Conservation (phyloP, 2,797 vertebrate genomes). For the Lutjanus campechanus region DNA sequence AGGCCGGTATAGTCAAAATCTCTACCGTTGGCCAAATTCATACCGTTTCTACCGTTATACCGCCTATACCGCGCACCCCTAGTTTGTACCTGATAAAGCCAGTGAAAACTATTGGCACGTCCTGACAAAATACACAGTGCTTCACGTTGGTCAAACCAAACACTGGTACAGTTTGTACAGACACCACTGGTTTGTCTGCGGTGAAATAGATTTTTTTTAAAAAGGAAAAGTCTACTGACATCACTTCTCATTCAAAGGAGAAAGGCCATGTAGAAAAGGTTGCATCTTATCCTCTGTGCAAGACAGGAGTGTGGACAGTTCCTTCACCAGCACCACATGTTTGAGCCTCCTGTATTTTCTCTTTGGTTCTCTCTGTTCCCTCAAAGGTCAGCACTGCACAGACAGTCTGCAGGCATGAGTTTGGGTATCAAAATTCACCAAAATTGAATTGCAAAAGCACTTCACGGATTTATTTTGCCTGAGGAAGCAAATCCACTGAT, state of each 20-base stretch:
- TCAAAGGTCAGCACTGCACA: constrained; percentile 14
- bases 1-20: no score
- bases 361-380: not conserved
- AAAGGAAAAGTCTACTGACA: not conserved
- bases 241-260: not conserved
- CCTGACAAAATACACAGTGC: not conserved
- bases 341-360: not conserved
- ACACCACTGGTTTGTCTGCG: not conserved
- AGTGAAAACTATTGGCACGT: not conserved
- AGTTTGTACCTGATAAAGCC: not conserved
- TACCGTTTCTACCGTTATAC: no score
- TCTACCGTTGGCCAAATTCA: no score
- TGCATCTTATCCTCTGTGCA: constrained; percentile 2
- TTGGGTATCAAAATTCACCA: not conserved
- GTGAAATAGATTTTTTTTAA: not conserved
- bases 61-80: no score
- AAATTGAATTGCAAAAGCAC: not conserved
- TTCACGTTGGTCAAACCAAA: not conserved
- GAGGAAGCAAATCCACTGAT: not conserved
- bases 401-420: not conserved
- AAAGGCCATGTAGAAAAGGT: constrained; percentile 2
- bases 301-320: not conserved
- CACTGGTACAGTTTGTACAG: not conserved
- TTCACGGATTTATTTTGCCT: not conserved
- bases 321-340: not conserved